These are phyloP conservation scores for Gastracanthus pulcherrimus DNA, from an alignment of 2,888 invertebrate genomes.

Conservation along the genomic window DNA sequence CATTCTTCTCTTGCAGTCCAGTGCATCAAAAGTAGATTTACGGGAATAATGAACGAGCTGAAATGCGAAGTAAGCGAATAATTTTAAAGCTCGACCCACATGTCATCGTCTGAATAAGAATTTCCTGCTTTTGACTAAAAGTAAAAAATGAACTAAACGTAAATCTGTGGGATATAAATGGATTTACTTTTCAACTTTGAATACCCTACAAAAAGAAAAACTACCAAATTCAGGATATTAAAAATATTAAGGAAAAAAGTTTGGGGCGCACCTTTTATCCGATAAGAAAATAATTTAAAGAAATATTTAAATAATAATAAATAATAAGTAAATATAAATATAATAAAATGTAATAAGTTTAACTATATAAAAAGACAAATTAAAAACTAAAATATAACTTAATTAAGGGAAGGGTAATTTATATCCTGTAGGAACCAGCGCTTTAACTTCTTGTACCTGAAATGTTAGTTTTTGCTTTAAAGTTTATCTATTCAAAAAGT, in stretches of 20 bases:
- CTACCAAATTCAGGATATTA: background rate
- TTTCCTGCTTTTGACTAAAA: background rate
- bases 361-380: background rate
- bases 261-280: no score
- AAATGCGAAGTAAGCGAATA: background rate
- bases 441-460: constrained; percentile 33
- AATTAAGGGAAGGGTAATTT: constrained; percentile 30
- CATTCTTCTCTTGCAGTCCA: background rate
- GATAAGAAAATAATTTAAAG: no score
- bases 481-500: constrained; percentile 41
- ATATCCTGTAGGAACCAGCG: constrained; percentile 19
- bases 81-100: background rate
- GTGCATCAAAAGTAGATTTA: constrained; percentile 27
- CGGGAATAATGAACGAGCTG: background rate
- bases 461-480: constrained; percentile 44
- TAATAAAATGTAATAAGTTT: background rate
- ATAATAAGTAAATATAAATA: background rate
- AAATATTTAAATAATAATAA: no score
- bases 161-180: background rate
- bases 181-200: background rate
- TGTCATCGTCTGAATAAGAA: background rate
- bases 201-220: background rate
- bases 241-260: no score
- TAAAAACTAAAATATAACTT: background rate
- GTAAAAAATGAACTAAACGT: background rate